These are phyloP conservation scores for Pedetes capensis DNA, from an alignment of 2,113 vertebrate species.

Conservation along the genomic window DNA sequence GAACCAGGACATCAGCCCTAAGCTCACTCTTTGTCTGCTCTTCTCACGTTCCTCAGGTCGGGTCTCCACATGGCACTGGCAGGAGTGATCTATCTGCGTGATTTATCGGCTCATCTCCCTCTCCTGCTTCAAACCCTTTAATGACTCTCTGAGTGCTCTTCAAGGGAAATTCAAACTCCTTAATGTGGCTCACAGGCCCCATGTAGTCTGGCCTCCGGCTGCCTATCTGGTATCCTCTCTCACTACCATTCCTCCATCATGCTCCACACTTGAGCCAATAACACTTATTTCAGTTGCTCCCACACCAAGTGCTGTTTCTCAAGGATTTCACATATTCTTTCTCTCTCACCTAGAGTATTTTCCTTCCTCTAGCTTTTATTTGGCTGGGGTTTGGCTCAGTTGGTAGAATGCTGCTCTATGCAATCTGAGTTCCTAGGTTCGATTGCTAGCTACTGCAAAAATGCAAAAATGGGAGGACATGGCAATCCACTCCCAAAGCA, in stretches of 20 bases:
- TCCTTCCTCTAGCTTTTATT: not conserved
- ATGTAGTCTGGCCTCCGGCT: not conserved
- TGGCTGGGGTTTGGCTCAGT: too few species aligned
- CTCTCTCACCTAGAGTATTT: not conserved
- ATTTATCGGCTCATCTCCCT: conserved; percentile 30
- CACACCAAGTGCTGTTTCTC: not conserved
- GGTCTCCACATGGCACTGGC: not conserved
- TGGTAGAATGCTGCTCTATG: too few species aligned
- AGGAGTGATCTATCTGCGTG: not conserved
- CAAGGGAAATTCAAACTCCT: not conserved
- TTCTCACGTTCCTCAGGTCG: not conserved
- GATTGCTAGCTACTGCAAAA: too few species aligned
- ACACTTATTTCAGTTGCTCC: not conserved
- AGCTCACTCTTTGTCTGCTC: not conserved
- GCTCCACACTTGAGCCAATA: not conserved
- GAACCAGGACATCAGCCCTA: not conserved
- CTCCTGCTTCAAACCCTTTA: conserved; percentile 25
- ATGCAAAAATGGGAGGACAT: too few species aligned
- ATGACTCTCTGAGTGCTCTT: not conserved
- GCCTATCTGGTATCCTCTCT: not conserved
- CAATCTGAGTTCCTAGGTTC: too few species aligned
- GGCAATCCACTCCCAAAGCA: too few species aligned
- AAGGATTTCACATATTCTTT: not conserved
- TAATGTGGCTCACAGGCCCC: not conserved
- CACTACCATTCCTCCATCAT: not conserved